Evolutionary conservation across 2,888 invertebrate species (phyloP).

Genomic region (Melinopterus prodromus): DNA sequence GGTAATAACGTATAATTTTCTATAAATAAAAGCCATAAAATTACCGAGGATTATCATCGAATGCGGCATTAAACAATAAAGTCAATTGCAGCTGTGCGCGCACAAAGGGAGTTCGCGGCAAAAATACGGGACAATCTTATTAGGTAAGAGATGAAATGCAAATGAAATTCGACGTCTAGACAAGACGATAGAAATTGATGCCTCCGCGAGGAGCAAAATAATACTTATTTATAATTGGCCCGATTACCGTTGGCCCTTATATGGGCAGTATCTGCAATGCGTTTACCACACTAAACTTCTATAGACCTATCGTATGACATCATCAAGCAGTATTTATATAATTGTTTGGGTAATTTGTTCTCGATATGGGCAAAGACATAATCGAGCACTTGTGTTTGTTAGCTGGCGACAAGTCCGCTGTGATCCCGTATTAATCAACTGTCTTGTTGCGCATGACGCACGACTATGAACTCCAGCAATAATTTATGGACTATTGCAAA

Average conservation of each 20-base stretch:
- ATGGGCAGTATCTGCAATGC: constrained; percentile 17
- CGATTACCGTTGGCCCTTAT: constrained; percentile 20
- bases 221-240: constrained; percentile 26
- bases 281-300: neutral
- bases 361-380: constrained; percentile 20
- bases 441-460: constrained; percentile 20
- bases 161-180: constrained; percentile 17
- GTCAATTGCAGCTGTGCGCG: constrained; percentile 13
- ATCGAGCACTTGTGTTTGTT: constrained; percentile 5
- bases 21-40: constrained; percentile 6
- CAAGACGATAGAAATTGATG: constrained; percentile 12
- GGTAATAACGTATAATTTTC: neutral
- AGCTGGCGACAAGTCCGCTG: constrained; percentile 18
- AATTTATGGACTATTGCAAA: constrained; percentile 14
- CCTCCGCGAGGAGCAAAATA: constrained; percentile 16
- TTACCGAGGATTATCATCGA: constrained; percentile 19
- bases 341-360: constrained; percentile 25
- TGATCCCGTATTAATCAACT: constrained; percentile 22
- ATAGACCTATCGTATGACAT: constrained; percentile 6
- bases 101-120: neutral
- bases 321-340: constrained; percentile 24
- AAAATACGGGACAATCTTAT: constrained; percentile 10
- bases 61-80: constrained; percentile 22
- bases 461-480: constrained; percentile 7
- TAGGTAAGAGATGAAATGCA: constrained; percentile 24